Base-by-base conservation (phyloP, 2,888 invertebrate species). In the Drosophila merina region DNA sequence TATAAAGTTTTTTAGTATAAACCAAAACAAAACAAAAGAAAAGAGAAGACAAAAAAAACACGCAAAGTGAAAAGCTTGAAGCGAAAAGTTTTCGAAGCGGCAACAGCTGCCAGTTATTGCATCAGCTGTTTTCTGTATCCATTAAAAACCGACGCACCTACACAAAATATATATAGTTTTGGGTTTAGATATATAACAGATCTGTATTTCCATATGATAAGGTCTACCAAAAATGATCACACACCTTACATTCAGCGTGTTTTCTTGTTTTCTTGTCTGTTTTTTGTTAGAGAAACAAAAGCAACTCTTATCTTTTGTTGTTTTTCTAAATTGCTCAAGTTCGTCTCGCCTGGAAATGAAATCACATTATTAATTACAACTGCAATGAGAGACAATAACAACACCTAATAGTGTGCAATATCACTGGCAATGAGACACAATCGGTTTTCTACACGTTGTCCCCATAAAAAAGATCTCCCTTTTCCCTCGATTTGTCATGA, bases 51-150 rank as follows among this genome's bases (percentile, higher is more conserved):
- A 14, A 14, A 14, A 14, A 14, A 14, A 40, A 44, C 64, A 38
- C 6, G 68, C 52, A 58, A 51, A 73, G 57, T 55, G 57, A 64
- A 73, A 80, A 79, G 60, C 50, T 42, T 26, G 33, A 33, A 44
- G 28, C 28, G 28, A 28, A 28, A 28, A 28, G 63, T 68, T 69
- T 74, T 72, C 25, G 40, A 30, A 62, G 68, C 59, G 40, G 74
- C 68, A 80, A 82, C 77, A 79, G 82, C 73, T 75, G 85, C 79
- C 68, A 58, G 63, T 42, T 77, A 82, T 82, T 82, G 81, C 81
- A 82, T 82, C 81, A 82, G 81, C 81, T 82, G 81, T 58, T 84
- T 74, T 81, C 33, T 66, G 68, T 71, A 71, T 81, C 73, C 73
- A 69, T 56, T 66, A 20, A 28, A 28, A 78, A 70, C 72, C 69